Conservation (phyloP, 2,113 vertebrate species). For the Penelope pileata region DNA sequence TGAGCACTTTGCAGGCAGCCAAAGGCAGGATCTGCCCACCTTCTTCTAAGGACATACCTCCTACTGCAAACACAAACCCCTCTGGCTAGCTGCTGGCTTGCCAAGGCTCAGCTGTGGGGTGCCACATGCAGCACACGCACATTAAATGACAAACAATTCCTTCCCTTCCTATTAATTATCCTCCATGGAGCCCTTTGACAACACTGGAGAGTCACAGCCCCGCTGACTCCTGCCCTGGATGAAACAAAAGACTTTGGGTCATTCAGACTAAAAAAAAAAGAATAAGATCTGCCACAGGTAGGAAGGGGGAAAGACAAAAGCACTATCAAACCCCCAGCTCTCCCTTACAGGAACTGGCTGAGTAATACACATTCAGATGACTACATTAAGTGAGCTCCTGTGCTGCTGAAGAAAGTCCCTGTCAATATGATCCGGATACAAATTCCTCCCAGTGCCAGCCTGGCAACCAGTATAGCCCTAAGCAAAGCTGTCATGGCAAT, state of each 20-base stretch:
- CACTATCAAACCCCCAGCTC: background rate
- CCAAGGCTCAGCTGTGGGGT: background rate
- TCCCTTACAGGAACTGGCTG: background rate
- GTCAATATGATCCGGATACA: background rate
- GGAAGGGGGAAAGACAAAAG: background rate
- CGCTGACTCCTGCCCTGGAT: background rate
- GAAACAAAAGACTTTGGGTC: background rate
- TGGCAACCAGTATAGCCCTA: background rate
- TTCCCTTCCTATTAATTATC: background rate
- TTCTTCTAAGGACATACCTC: background rate
- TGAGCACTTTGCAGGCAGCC: background rate
- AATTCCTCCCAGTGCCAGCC: background rate
- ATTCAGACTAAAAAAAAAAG: background rate
- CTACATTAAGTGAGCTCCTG: background rate
- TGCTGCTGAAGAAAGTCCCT: background rate
- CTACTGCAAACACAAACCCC: background rate
- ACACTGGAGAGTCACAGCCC: accelerated
- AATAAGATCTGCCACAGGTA: background rate
- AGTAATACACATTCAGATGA: background rate
- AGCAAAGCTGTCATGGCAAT: background rate
- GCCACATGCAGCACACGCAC: background rate
- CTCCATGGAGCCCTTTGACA: background rate
- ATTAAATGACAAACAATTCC: background rate
- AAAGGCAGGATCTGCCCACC: background rate
- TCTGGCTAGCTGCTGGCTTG: accelerated